A percentile compares a stretch with the other conserved stretches of the same genome.
phyloP scores from a whole-genome alignment of 2,797 vertebrate species.

The Microctenopoma lineatum region DNA sequence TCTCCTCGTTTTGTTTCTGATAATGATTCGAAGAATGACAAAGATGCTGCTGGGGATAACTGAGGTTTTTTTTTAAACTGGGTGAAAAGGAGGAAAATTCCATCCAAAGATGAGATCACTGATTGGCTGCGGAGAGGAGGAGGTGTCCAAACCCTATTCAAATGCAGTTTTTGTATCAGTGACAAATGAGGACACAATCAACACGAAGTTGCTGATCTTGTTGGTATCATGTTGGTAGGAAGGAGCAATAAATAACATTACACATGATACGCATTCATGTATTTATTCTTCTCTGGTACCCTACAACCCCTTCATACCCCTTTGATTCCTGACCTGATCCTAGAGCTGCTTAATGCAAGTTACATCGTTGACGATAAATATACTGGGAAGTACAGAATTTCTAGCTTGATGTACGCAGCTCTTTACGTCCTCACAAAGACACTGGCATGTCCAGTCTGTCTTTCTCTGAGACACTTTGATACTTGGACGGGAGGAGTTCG shows the following conservation, averaged over 20 bases:
- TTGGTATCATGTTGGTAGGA: background rate
- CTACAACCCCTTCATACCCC: too few species aligned
- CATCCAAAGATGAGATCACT: background rate
- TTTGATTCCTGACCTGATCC: too few species aligned
- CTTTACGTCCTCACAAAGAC: too few species aligned
- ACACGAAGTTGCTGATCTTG: too few species aligned
- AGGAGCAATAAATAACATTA: background rate
- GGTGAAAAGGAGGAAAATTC: background rate
- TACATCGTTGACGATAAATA: too few species aligned
- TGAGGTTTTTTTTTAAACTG: conserved; percentile 3
- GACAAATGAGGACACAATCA: background rate
- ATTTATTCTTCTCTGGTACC: background rate
- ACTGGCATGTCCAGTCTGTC: background rate
- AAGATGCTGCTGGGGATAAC: conserved; percentile 22
- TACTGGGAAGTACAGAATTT: too few species aligned
- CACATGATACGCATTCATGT: too few species aligned
- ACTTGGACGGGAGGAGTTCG: too few species aligned
- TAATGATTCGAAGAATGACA: conserved; percentile 26
- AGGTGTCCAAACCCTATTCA: background rate
- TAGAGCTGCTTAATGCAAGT: too few species aligned
- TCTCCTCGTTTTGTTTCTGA: conserved; percentile 21
- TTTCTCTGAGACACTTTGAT: too few species aligned
- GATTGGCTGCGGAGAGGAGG: conserved; percentile 25
- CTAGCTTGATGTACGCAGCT: too few species aligned
- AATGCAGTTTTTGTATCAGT: background rate